Evolutionary conservation across 2,113 vertebrate genomes (phyloP).

Genomic region (Plestiodon gilberti): DNA sequence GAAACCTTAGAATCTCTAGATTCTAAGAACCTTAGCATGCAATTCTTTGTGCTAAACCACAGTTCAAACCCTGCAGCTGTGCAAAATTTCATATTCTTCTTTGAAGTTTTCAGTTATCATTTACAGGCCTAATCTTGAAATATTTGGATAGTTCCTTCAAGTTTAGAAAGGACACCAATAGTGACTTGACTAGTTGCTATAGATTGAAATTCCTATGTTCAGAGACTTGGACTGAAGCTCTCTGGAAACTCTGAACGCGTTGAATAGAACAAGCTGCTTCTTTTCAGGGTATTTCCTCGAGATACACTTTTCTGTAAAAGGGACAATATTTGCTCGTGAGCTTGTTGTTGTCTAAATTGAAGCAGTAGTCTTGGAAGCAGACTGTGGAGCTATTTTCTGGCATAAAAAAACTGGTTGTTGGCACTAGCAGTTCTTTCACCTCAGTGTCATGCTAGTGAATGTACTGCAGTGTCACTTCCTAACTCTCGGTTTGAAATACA

Average conservation of each 20-base stretch:
- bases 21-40: too few species aligned
- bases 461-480: background rate
- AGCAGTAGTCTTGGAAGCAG: background rate
- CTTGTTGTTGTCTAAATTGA: background rate
- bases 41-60: too few species aligned
- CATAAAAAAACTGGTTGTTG: background rate
- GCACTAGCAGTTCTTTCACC: background rate
- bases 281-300: background rate
- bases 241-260: background rate
- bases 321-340: background rate
- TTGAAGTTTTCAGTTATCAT: too few species aligned
- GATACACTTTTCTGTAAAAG: background rate
- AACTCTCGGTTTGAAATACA: background rate
- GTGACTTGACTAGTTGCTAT: background rate
- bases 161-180: background rate
- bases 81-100: too few species aligned
- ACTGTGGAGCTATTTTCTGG: background rate
- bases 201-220: background rate
- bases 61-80: too few species aligned
- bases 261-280: background rate
- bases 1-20: too few species aligned
- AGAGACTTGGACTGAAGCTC: too few species aligned
- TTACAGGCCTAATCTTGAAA: too few species aligned
- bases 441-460: background rate
- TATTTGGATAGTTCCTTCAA: too few species aligned